phyloP scores from a whole-genome alignment of 2,888 invertebrate species.

The Brachynemurus nebulosus region DNA sequence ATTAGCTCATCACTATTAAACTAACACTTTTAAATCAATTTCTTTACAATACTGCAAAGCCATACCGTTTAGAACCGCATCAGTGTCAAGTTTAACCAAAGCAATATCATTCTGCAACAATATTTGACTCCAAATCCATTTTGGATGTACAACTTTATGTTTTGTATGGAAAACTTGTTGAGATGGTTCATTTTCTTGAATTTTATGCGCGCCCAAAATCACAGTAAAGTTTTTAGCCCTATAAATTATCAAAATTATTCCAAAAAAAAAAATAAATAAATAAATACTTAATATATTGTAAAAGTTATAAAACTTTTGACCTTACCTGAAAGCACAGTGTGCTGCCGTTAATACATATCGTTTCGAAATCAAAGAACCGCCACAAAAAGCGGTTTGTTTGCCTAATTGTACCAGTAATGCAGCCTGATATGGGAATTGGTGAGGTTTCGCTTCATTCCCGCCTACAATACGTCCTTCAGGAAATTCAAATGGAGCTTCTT shows the following conservation, averaged over 20 bases:
- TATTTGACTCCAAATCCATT: not conserved
- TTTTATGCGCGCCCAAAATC: conserved; percentile 5
- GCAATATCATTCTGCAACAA: conserved; percentile 5
- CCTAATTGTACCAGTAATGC: not conserved
- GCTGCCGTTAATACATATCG: conserved; percentile 2
- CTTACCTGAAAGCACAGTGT: conserved; percentile 4
- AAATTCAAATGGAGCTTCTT: not conserved
- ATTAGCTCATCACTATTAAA: too few relatives aligned
- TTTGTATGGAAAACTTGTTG: conserved; percentile 1
- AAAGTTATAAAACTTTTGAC: too few relatives aligned
- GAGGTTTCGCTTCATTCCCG: not conserved
- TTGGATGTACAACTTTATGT: conserved; percentile 4
- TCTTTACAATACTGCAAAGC: too few relatives aligned
- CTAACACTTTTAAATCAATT: too few relatives aligned
- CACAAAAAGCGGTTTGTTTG: not conserved
- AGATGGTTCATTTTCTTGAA: conserved; percentile 5
- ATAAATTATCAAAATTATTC: too few relatives aligned
- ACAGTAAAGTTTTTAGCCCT: conserved; percentile 5
- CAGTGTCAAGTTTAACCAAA: not conserved
- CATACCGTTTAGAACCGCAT: conserved; percentile 3
- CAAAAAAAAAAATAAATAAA: too few relatives aligned
- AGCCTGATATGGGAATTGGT: not conserved
- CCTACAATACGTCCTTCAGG: not conserved
- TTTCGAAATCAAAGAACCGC: conserved; percentile 3
- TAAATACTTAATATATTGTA: too few relatives aligned